These are phyloP conservation scores for Phylloscopus whistleri DNA, from an alignment of 2,113 vertebrate genomes.

Conservation along the genomic window DNA sequence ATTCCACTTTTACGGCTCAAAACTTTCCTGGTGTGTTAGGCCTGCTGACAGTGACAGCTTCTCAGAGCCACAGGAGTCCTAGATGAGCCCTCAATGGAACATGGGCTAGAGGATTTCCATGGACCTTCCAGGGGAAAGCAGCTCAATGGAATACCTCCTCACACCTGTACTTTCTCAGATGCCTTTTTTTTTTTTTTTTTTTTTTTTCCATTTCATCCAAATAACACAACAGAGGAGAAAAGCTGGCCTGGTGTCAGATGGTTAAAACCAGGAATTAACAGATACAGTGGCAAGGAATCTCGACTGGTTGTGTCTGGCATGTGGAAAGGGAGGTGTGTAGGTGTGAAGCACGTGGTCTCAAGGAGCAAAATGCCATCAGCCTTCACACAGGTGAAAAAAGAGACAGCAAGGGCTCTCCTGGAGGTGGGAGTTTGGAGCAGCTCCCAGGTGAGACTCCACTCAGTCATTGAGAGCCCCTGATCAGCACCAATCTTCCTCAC, in stretches of 20 bases:
- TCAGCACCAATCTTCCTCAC: background rate
- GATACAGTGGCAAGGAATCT: background rate
- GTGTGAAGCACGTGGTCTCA: background rate
- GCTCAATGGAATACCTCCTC: background rate
- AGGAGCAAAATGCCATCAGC: background rate
- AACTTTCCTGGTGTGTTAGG: background rate
- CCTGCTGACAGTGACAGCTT: background rate
- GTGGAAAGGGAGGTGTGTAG: background rate
- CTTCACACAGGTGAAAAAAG: background rate
- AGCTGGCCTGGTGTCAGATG: background rate
- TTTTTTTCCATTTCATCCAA: background rate
- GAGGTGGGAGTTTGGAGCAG: background rate
- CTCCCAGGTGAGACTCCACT: background rate
- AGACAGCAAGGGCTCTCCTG: no score
- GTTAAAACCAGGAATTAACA: background rate
- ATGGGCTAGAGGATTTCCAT: background rate
- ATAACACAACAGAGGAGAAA: fast-evolving
- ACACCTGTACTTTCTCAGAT: background rate
- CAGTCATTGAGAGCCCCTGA: fast-evolving
- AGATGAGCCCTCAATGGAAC: background rate
- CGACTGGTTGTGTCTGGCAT: background rate
- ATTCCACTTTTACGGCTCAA: background rate
- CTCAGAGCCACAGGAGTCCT: background rate
- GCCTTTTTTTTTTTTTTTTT: background rate
- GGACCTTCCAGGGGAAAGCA: background rate